Evolutionary conservation across 1,140 invertebrate genomes (phyloP).

Genomic region (Calephelis virginiensis): DNA sequence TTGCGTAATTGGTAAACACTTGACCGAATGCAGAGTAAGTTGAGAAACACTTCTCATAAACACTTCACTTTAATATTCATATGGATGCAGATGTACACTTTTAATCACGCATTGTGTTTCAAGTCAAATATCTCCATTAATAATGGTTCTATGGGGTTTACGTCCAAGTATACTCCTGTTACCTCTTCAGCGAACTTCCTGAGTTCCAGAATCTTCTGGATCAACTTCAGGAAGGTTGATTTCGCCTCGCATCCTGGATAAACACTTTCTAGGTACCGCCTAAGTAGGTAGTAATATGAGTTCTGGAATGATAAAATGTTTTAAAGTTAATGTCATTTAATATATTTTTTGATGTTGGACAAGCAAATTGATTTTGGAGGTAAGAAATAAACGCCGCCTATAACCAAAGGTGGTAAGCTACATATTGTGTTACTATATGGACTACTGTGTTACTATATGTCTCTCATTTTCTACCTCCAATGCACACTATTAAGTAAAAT

Average conservation of each 20-base stretch:
- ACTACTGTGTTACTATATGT: no score
- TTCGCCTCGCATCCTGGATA: slow-evolving; percentile 91
- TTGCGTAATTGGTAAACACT: no score
- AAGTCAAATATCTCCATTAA: slow-evolving; percentile 96
- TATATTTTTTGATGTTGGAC: not conserved
- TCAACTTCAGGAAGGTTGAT: slow-evolving; percentile 90
- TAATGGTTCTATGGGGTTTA: slow-evolving; percentile 95
- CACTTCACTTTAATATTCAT: not conserved
- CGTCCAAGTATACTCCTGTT: slow-evolving; percentile 92
- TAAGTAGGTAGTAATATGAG: slow-evolving; percentile 92
- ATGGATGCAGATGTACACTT: not conserved
- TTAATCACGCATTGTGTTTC: slow-evolving; percentile 77
- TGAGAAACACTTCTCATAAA: not conserved
- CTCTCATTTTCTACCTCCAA: no score
- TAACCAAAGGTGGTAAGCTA: no score
- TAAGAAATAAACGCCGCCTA: no score
- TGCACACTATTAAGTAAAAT: no score
- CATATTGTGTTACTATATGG: no score
- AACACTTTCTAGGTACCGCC: slow-evolving; percentile 90
- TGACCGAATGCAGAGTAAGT: no score
- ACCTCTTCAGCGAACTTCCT: slow-evolving; percentile 92
- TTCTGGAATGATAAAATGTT: slow-evolving; percentile 80
- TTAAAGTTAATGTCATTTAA: not conserved
- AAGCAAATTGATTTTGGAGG: no score
- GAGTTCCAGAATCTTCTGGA: slow-evolving; percentile 92